Evolutionary conservation across 2,113 vertebrate species (phyloP), one percentile per base, ranked within the genome.

Genomic region (Aramus guarauna): DNA sequence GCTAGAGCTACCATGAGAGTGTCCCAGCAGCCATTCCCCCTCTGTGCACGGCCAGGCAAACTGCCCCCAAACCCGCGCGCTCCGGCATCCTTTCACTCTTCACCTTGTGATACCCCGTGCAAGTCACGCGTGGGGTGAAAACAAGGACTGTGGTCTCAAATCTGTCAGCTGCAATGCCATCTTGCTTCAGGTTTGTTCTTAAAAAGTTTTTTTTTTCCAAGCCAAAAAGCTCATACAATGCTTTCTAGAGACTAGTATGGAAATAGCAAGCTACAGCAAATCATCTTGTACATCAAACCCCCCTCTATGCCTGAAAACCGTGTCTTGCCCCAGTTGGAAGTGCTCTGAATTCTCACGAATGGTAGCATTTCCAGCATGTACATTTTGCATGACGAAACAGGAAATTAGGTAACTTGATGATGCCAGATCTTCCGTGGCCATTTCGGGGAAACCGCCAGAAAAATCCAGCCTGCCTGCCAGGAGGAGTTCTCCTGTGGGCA

Each of bases 11-110:
- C 59, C 13, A 0, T 15, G 39, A 90, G 30, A 66, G 26, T 18
- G 64, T 56, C 53, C 32, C 32, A 43, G 50, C 53, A 84, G 64
- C 36, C 10, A 2, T 9, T 7, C 32, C 43, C 14, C 1, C 36
- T 15, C 23, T 3, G 1, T 2, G 1, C 14, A 5, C 2, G 2
- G 59, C 18, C 39, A 73, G 48, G 37, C 47, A 76, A 87, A 39
- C 14, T 29, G 34, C 2, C 5, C n/a, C 36, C 39, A 73, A 72
- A 55, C 18, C 50, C 4, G 2, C 71, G 36, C 0, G 0, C 39
- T 74, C 59, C 63, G 45, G 55, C 29, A 59, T 9, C 55, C 71
- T 48, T 92, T 47, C 24, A 17, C 22, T 66, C 37, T n/a, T 58
- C 36, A 36, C 50, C 63, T 90, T 20, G 67, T 48, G 78, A 83